A percentile compares a stretch with the other conserved stretches of the same genome.
Evolutionary conservation across 2,888 invertebrate genomes (phyloP).

Genomic region (Caenorhabditis afra): DNA sequence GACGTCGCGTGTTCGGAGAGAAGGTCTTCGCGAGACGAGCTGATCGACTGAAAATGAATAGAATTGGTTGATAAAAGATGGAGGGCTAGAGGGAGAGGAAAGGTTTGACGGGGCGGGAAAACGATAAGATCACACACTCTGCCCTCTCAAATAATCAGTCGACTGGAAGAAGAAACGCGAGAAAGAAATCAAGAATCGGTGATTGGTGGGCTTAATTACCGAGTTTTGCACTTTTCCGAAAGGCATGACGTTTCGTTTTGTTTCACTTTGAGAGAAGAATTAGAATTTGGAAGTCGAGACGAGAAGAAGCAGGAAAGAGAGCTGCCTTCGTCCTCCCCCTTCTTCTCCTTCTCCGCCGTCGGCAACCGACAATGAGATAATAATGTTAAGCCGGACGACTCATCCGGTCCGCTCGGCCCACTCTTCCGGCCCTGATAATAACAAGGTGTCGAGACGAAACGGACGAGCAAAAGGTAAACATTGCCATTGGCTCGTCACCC

Average conservation of each 20-base stretch:
- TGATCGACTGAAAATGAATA: conserved; percentile 58
- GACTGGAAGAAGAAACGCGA: conserved; percentile 34
- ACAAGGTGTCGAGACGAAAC: conserved; percentile 46
- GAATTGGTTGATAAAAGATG: too few relatives aligned
- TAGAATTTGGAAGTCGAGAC: too few relatives aligned
- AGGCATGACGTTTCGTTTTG: conserved; percentile 24
- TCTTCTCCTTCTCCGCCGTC: too few relatives aligned
- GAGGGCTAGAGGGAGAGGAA: too few relatives aligned
- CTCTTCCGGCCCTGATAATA: conserved; percentile 54
- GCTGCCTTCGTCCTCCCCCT: not conserved
- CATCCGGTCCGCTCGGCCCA: conserved; percentile 48
- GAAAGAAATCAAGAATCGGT: conserved; percentile 4
- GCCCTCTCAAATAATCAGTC: conserved; percentile 13
- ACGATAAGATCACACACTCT: not conserved
- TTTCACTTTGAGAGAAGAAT: not conserved
- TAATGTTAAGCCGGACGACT: conserved; percentile 53
- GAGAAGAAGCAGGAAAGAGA: conserved; percentile 2
- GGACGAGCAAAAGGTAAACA: conserved; percentile 55
- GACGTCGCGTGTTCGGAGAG: conserved; percentile 73
- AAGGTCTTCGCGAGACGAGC: conserved; percentile 75
- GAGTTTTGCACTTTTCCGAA: conserved; percentile 21
- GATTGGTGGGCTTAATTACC: conserved; percentile 15
- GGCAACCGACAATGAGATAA: conserved; percentile 43
- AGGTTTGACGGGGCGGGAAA: not conserved
- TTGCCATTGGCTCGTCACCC: not conserved